Evolutionary conservation across 2,113 vertebrate genomes (phyloP).

Genomic region (Eupsittula cactorum): DNA sequence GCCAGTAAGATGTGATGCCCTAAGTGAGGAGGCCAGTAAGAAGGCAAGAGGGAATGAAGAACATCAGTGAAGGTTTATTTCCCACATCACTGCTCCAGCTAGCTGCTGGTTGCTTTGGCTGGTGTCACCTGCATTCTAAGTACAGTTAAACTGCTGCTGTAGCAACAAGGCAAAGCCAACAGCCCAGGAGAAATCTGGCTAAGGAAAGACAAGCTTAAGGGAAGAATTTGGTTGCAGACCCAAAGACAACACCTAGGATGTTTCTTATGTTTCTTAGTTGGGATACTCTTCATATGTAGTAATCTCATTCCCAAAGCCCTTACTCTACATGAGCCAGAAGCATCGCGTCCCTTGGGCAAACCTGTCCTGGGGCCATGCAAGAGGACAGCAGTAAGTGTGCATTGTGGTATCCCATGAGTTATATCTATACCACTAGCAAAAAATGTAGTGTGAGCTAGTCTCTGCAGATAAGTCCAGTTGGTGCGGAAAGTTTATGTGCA

Average conservation of each 20-base stretch:
- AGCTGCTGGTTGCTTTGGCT: not conserved
- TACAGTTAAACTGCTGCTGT: not conserved
- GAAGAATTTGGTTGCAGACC: not conserved
- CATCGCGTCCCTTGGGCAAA: not conserved
- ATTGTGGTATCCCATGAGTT: not conserved
- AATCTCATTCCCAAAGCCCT: not conserved
- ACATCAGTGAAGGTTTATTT: not conserved
- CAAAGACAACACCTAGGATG: not conserved
- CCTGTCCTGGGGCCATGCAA: fast-evolving
- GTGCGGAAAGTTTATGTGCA: not conserved
- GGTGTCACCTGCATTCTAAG: not conserved
- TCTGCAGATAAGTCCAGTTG: not conserved
- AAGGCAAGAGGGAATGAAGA: not conserved
- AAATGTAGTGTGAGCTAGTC: not conserved
- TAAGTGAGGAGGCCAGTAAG: not conserved
- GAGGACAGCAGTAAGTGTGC: not conserved
- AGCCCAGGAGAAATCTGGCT: not conserved
- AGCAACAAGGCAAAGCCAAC: not conserved
- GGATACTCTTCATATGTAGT: not conserved
- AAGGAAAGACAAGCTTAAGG: not conserved
- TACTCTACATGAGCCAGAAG: not conserved
- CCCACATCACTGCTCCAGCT: not conserved
- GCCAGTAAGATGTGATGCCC: not conserved
- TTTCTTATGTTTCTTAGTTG: not conserved
- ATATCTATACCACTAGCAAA: not conserved